These are phyloP conservation scores for Ceratitis capitata DNA, from an alignment of 1,140 invertebrate genomes.

Conservation along the genomic window DNA sequence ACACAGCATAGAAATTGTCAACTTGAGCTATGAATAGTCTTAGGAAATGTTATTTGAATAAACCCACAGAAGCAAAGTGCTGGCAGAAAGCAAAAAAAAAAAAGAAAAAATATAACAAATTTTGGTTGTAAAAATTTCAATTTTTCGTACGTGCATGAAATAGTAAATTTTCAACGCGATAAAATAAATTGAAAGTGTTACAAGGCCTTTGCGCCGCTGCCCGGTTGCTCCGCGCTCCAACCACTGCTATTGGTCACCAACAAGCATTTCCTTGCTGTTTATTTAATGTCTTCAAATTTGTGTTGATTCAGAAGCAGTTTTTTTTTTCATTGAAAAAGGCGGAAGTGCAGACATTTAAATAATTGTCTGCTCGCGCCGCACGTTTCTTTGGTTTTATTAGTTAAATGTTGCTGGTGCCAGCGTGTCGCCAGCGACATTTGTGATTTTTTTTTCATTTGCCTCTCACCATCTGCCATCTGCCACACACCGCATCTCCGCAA, in stretches of 20 bases:
- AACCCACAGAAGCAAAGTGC: background rate
- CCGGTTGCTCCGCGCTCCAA: background rate
- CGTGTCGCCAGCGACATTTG: background rate
- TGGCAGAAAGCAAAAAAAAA: background rate
- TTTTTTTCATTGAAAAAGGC: background rate
- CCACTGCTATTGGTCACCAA: too few species aligned
- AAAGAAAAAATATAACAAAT: too few species aligned
- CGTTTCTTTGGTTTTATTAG: background rate
- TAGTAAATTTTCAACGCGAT: background rate
- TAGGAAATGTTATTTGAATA: background rate
- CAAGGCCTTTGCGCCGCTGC: background rate
- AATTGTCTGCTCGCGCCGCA: background rate
- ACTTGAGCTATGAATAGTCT: slow-evolving; percentile 12
- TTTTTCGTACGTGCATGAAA: slow-evolving; percentile 6
- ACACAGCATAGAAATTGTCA: background rate
- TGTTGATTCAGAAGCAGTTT: background rate
- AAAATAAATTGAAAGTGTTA: background rate
- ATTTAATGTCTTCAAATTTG: background rate
- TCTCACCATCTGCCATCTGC: too few species aligned
- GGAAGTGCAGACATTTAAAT: background rate
- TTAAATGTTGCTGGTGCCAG: slow-evolving; percentile 10
- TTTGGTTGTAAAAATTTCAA: slow-evolving; percentile 17
- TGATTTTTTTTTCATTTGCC: background rate
- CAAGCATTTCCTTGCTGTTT: background rate
- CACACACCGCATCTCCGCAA: background rate